phyloP scores from a whole-genome alignment of 2,113 vertebrate species.

The Vicugna pacos region DNA sequence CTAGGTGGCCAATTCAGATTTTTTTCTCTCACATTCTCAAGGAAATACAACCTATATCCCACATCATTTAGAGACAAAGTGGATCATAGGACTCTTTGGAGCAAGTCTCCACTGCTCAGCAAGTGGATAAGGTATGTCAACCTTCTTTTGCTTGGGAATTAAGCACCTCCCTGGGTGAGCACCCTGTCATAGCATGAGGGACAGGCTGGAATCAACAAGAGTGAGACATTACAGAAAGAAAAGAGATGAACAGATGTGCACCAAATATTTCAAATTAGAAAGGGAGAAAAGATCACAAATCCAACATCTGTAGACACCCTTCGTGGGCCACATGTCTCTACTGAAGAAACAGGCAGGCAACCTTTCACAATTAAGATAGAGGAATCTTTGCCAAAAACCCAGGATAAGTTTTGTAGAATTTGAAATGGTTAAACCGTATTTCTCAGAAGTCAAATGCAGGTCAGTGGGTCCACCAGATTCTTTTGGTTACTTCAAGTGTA shows the following conservation, averaged over 20 bases:
- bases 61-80: neutral
- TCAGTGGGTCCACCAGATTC: constrained; percentile 49
- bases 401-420: constrained; percentile 36
- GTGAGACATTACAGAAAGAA: neutral
- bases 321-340: neutral
- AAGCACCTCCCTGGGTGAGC: neutral
- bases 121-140: neutral
- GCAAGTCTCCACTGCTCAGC: constrained; percentile 44
- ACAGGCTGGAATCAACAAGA: neutral
- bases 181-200: neutral
- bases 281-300: neutral
- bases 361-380: constrained; percentile 39
- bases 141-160: neutral
- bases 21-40: constrained; percentile 27
- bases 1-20: neutral
- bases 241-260: neutral
- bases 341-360: constrained; percentile 42
- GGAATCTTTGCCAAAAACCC: constrained; percentile 40
- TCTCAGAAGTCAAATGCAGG: constrained; percentile 72
- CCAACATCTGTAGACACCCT: constrained; percentile 46
- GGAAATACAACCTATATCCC: constrained; percentile 44
- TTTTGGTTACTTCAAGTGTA: constrained; percentile 59
- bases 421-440: constrained; percentile 40
- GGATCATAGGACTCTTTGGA: neutral
- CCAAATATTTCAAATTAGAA: constrained; percentile 39